phyloP scores from a whole-genome alignment of 2,797 vertebrate genomes.

The Emys orbicularis region DNA sequence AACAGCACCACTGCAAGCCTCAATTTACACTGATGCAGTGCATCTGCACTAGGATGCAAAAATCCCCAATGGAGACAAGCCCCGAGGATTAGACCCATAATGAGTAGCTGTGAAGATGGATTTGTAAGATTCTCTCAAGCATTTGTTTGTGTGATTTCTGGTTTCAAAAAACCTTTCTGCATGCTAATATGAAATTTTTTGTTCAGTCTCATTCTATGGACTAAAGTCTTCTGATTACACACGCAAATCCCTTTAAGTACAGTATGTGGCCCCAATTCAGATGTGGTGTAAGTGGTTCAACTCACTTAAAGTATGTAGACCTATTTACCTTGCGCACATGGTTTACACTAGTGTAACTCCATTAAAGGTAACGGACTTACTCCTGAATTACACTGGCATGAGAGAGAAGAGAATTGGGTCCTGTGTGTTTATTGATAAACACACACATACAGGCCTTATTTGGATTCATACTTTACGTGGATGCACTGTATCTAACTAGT shows the following conservation, averaged over 20 bases:
- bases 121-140: not conserved
- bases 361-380: not conserved
- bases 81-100: not conserved
- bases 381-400: not conserved
- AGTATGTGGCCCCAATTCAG: not conserved
- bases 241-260: not conserved
- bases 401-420: not conserved
- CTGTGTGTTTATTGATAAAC: not conserved
- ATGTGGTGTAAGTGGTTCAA: not conserved
- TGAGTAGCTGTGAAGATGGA: fast-evolving
- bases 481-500: not conserved
- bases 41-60: not conserved
- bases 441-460: not conserved
- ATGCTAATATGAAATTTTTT: not conserved
- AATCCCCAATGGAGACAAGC: not conserved
- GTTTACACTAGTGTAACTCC: not conserved
- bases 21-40: fast-evolving
- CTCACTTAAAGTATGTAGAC: not conserved
- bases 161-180: not conserved
- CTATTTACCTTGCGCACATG: not conserved
- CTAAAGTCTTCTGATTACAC: not conserved
- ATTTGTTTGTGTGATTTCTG: not conserved
- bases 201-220: not conserved
- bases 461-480: not conserved
- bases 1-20: not conserved